Conservation (phyloP, 2,888 invertebrate genomes). For the Furcula furcula region DNA sequence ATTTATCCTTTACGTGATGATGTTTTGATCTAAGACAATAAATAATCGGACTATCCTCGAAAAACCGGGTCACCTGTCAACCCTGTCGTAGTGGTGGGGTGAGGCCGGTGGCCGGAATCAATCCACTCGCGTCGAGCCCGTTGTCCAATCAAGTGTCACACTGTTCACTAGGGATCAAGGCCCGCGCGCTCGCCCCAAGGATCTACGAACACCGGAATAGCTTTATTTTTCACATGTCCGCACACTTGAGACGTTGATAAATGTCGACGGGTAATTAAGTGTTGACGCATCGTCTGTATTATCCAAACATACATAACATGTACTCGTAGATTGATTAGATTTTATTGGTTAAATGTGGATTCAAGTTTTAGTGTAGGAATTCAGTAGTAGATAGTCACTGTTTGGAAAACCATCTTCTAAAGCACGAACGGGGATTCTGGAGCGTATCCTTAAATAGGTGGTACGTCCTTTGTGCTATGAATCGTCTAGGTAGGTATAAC, state of each 20-base stretch:
- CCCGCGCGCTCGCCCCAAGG: conserved; percentile 30
- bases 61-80: neutral
- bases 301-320: conserved; percentile 9
- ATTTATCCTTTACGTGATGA: no score
- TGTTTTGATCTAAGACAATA: no score
- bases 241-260: conserved; percentile 26
- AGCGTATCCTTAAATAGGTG: no score
- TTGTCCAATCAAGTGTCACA: conserved; percentile 77
- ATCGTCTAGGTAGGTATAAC: no score
- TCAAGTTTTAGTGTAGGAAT: no score
- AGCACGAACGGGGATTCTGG: no score
- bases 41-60: neutral
- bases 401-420: no score
- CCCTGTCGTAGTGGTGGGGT: conserved; percentile 42
- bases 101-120: conserved; percentile 55
- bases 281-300: conserved; percentile 30
- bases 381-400: no score
- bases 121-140: conserved; percentile 73
- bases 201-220: conserved; percentile 38
- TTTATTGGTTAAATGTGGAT: no score
- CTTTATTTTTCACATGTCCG: conserved; percentile 35
- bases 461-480: no score
- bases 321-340: no score
- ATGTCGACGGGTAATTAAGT: conserved; percentile 35
- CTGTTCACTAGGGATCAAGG: conserved; percentile 69